These are phyloP conservation scores for Protophormia terraenovae DNA, from an alignment of 2,888 invertebrate species.

Conservation along the genomic window DNA sequence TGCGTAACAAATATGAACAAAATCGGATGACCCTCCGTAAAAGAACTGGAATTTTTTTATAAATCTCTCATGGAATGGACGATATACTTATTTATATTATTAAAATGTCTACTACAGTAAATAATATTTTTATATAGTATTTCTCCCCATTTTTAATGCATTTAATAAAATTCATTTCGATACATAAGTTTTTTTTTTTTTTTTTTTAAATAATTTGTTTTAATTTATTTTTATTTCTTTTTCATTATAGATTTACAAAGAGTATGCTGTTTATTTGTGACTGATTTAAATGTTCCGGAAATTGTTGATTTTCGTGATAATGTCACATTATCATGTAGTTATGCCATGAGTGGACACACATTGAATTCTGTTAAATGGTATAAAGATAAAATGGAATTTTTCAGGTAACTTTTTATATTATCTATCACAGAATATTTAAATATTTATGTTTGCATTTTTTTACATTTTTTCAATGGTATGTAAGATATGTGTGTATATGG, in stretches of 20 bases:
- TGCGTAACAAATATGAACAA: too few relatives aligned
- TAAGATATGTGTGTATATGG: too few relatives aligned
- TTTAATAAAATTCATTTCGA: background rate
- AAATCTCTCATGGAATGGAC: too few relatives aligned
- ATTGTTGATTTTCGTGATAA: slow-evolving; percentile 82
- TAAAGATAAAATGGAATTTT: slow-evolving; percentile 82
- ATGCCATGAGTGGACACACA: slow-evolving; percentile 82
- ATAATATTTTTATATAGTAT: background rate
- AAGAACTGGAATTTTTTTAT: too few relatives aligned
- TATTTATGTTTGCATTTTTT: background rate
- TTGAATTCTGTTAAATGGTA: slow-evolving; percentile 83
- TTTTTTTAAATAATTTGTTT: slow-evolving; percentile 13
- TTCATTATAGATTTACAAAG: slow-evolving; percentile 73
- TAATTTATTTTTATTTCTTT: slow-evolving; percentile 37
- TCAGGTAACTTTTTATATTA: slow-evolving; percentile 77
- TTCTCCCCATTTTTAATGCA: background rate
- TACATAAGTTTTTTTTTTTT: background rate
- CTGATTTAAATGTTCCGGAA: slow-evolving; percentile 81
- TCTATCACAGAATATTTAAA: background rate
- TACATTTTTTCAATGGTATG: background rate
- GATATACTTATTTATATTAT: too few relatives aligned
- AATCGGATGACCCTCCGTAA: too few relatives aligned
- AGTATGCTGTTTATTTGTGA: slow-evolving; percentile 78
- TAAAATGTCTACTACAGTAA: background rate
- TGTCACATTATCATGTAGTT: slow-evolving; percentile 82